Conservation (phyloP, 2,888 invertebrate species). For the Philhelius pedissequus region DNA sequence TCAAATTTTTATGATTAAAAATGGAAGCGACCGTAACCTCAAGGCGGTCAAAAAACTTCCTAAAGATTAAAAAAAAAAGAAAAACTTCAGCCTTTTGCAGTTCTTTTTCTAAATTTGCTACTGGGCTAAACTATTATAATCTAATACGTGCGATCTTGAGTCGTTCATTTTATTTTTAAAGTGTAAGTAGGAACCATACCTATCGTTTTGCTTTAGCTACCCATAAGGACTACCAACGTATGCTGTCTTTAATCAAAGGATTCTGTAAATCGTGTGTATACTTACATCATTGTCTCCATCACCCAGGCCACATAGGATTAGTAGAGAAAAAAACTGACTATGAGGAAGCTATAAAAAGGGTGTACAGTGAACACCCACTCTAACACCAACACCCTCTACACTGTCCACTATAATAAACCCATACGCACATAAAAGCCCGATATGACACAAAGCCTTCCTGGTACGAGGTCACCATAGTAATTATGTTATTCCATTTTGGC, state of each 20-base stretch:
- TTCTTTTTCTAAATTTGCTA: no score
- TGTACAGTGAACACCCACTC: no score
- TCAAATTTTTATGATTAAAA: no score
- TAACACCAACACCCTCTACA: background rate
- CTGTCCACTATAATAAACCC: conserved; percentile 1
- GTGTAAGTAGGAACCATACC: background rate
- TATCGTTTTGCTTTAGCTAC: background rate
- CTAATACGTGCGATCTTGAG: background rate
- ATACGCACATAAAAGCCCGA: conserved; percentile 5
- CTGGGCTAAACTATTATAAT: no score
- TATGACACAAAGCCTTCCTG: conserved; percentile 24
- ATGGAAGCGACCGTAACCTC: no score
- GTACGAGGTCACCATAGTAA: conserved; percentile 61
- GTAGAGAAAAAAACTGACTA: conserved; percentile 7
- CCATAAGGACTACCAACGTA: background rate
- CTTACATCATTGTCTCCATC: conserved; percentile 18
- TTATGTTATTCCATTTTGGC: conserved; percentile 64
- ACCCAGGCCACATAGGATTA: background rate
- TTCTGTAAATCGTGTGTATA: background rate
- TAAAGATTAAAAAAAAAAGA: no score
- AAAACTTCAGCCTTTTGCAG: no score
- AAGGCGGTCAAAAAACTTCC: no score
- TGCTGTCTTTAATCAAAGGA: background rate
- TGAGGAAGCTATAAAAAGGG: background rate
- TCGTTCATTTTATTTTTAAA: background rate